Evolutionary conservation across 2,888 invertebrate genomes (phyloP), one percentile per base, ranked within the genome.

Genomic region (Pseudococcus viburni): DNA sequence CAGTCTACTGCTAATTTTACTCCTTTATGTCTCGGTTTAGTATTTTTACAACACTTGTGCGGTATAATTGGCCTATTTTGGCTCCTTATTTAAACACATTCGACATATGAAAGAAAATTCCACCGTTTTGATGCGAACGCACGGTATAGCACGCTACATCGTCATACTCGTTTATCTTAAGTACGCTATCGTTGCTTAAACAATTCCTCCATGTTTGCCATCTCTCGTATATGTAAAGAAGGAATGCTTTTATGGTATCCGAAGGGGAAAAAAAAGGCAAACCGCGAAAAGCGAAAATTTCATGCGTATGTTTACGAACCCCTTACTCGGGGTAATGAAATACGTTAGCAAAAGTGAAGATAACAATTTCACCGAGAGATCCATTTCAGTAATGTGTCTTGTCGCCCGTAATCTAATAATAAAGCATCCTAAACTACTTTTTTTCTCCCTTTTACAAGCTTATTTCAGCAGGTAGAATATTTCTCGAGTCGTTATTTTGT

Each of bases 391-490:
- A 77, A 77, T 77, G 77, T 39, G 77, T 77, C 42, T 42, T 77
- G 77, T 77, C 77, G 42, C 8, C 8, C 17, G 77, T 77, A 77
- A 77, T 77, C 39, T 77, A 77, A 77, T 77, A 77, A 77, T 77
- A 42, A 77, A 77, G 77, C 42, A 77, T 77, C 42, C n/a, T 42
- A 77, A 77, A 77, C 77, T 77, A 42, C 77, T 42, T 77, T 77
- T 77, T 77, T 77, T 55, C 64, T 68, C 26, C 11, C 26, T 68
- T 26, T 26, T 68, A 68, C 55, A 26, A 68, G 68, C 68, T 26
- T 26, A 68, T 68, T 68, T 68, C 68, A 12, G 68, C 26, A 68
- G 68, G 26, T 68, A 68, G 68, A 68, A 68, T 68, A 68, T 68
- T 64, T 68, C 15, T 55, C 68, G 19, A 68, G 22, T 12, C 26